phyloP scores from a whole-genome alignment of 2,888 invertebrate genomes.

The Eupithecia dodoneata region DNA sequence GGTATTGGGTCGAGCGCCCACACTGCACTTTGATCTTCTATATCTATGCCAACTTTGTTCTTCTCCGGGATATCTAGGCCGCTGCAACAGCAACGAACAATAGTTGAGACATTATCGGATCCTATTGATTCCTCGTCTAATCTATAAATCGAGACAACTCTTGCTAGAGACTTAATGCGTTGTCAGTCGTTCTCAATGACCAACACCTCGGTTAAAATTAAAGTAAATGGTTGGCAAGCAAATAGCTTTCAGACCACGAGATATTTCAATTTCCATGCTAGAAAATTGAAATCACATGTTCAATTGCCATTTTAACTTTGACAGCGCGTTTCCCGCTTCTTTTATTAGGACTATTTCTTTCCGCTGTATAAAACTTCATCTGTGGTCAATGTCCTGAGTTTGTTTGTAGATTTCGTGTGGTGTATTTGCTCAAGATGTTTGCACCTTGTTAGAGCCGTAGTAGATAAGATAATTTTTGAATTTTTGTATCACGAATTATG shows the following conservation, averaged over 20 bases:
- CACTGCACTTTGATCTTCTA: slow-evolving; percentile 81
- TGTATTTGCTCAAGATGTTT: slow-evolving; percentile 68
- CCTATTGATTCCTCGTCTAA: slow-evolving; percentile 46
- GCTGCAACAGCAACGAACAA: slow-evolving; percentile 64
- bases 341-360: slow-evolving; percentile 45
- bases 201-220: background rate
- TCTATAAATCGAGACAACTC: slow-evolving; percentile 37
- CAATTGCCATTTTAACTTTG: slow-evolving; percentile 49
- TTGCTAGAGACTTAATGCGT: slow-evolving; percentile 6
- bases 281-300: background rate
- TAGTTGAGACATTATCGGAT: slow-evolving; percentile 63
- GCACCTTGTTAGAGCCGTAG: slow-evolving; percentile 59
- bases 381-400: slow-evolving; percentile 52
- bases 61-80: slow-evolving; percentile 77
- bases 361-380: slow-evolving; percentile 40
- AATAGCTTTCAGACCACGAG: background rate
- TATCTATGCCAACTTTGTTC: slow-evolving; percentile 82
- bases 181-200: background rate
- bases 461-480: slow-evolving; percentile 76
- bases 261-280: slow-evolving; percentile 35
- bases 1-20: slow-evolving; percentile 83
- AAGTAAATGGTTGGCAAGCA: background rate
- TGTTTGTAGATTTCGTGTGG: slow-evolving; percentile 47
- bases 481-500: slow-evolving; percentile 63
- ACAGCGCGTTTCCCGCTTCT: slow-evolving; percentile 37